phyloP scores from a whole-genome alignment of 2,113 vertebrate genomes.

The Ginglymostoma cirratum region DNA sequence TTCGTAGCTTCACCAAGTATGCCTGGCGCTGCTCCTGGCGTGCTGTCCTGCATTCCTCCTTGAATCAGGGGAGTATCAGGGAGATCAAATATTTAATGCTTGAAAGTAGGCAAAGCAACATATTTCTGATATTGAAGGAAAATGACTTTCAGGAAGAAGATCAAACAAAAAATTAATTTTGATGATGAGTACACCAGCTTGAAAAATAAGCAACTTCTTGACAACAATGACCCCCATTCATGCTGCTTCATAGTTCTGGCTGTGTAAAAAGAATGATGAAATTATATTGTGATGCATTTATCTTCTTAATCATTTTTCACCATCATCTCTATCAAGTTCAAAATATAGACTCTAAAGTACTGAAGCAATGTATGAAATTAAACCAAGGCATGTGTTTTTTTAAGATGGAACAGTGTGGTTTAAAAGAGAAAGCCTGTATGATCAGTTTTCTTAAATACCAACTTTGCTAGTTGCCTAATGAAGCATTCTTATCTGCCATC shows the following conservation, averaged over 20 bases:
- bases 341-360: not conserved
- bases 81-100: not conserved
- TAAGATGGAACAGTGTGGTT: not conserved
- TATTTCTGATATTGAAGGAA: not conserved
- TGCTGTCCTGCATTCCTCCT: no score
- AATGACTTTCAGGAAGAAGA: not conserved
- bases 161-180: not conserved
- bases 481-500: not conserved
- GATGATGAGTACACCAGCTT: not conserved
- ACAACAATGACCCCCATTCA: constrained; percentile 17
- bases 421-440: not conserved
- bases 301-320: not conserved
- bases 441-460: not conserved
- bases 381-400: not conserved
- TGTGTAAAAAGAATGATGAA: not conserved
- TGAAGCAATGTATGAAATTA: not conserved
- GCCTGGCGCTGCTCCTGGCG: no score
- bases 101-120: not conserved
- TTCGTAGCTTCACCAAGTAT: no score
- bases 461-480: constrained; percentile 1
- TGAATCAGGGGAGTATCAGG: no score
- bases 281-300: constrained; percentile 26
- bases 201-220: not conserved
- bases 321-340: not conserved
- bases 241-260: not conserved